Percentiles rank a stretch among this genome's conserved stretches.
These are phyloP conservation scores for Embidobia sp. DNA, from an alignment of 2,888 invertebrate genomes.

Conservation along the genomic window DNA sequence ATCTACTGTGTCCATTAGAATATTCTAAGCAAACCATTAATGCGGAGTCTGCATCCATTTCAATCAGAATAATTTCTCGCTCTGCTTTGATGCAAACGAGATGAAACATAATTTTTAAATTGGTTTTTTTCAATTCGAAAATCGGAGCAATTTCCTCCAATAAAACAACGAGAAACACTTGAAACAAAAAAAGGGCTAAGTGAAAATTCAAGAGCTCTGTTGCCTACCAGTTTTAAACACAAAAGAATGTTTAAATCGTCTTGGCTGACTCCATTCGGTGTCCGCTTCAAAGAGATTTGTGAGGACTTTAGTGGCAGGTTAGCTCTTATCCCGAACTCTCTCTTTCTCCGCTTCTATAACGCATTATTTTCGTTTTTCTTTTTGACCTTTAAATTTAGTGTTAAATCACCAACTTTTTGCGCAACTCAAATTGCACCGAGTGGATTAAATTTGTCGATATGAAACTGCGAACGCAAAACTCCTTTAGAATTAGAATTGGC, in stretches of 20 bases:
- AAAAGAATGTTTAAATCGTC: constrained; percentile 56
- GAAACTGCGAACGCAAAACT: too few species aligned
- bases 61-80: constrained; percentile 47
- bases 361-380: constrained; percentile 35
- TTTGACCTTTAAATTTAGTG: constrained; percentile 38
- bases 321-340: constrained; percentile 27
- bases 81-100: constrained; percentile 35
- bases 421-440: too few species aligned
- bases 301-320: constrained; percentile 53
- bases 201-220: constrained; percentile 28
- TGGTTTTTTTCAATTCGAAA: too few species aligned
- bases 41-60: constrained; percentile 39
- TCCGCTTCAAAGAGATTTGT: constrained; percentile 61
- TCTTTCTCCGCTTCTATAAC: constrained; percentile 14
- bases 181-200: constrained; percentile 24
- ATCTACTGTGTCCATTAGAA: constrained; percentile 28
- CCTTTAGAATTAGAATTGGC: too few species aligned
- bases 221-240: constrained; percentile 27
- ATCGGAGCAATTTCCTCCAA: too few species aligned
- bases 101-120: too few species aligned
- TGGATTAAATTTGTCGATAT: too few species aligned
- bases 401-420: too few species aligned
- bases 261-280: constrained; percentile 43
- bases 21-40: constrained; percentile 50
- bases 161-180: too few species aligned